phyloP scores from a whole-genome alignment of 2,797 vertebrate genomes.

The Lacerta bilineata region DNA sequence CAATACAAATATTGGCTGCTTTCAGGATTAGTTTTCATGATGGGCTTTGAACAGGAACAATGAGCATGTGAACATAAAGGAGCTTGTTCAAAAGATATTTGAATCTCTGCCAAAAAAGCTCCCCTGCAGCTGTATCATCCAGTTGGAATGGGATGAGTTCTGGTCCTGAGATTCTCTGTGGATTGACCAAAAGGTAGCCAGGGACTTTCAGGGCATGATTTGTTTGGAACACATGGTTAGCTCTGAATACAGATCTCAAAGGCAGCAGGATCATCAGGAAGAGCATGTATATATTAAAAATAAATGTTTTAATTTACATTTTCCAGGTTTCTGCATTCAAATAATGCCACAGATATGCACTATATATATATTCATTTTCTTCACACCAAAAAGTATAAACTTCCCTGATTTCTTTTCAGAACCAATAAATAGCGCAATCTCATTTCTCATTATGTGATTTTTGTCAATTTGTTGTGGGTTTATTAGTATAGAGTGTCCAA shows the following conservation, averaged over 20 bases:
- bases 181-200: slow-evolving; percentile 35
- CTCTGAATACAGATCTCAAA: slow-evolving; percentile 47
- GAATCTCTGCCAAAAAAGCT: slow-evolving; percentile 40
- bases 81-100: slow-evolving; percentile 56
- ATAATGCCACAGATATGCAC: background rate
- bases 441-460: background rate
- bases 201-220: slow-evolving; percentile 31
- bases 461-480: background rate
- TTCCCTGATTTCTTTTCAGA: background rate
- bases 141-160: slow-evolving; percentile 44
- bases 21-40: slow-evolving; percentile 60
- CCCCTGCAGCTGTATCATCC: slow-evolving; percentile 37
- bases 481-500: background rate
- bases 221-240: slow-evolving; percentile 48
- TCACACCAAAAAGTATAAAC: background rate
- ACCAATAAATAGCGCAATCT: background rate
- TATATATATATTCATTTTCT: background rate
- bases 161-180: slow-evolving; percentile 35
- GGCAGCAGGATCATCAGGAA: slow-evolving; percentile 41
- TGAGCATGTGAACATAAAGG: slow-evolving; percentile 48
- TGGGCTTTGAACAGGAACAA: slow-evolving; percentile 59
- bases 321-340: slow-evolving; percentile 1
- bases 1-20: slow-evolving; percentile 59
- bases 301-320: background rate
- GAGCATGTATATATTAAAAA: slow-evolving; percentile 4